These are phyloP conservation scores for Timema podura DNA, from an alignment of 2,888 invertebrate species.

Conservation along the genomic window DNA sequence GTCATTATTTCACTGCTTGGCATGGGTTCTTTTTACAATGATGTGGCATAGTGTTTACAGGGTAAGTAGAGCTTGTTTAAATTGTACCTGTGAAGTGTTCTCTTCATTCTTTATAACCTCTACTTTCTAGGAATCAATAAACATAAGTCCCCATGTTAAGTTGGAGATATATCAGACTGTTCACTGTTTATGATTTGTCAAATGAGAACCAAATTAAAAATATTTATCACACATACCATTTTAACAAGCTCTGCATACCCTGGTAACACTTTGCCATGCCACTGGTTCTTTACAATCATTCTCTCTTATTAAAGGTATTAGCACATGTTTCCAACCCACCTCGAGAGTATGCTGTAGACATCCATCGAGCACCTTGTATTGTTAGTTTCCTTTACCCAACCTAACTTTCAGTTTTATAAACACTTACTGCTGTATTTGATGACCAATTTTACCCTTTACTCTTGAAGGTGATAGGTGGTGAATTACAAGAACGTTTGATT, in stretches of 20 bases:
- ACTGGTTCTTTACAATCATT: constrained; percentile 23
- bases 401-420: constrained; percentile 32
- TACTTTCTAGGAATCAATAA: too few species aligned
- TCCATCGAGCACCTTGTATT: constrained; percentile 30
- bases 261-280: too few species aligned
- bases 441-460: constrained; percentile 75
- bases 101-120: too few species aligned
- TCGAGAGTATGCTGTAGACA: constrained; percentile 33
- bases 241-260: too few species aligned
- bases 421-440: constrained; percentile 34
- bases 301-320: constrained; percentile 31
- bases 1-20: constrained; percentile 33
- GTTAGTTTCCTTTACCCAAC: constrained; percentile 24
- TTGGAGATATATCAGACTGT: too few species aligned
- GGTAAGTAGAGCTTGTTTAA: too few species aligned
- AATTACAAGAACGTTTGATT: constrained; percentile 99
- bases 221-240: too few species aligned
- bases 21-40: constrained; percentile 28
- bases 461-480: constrained; percentile 99
- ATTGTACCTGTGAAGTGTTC: too few species aligned
- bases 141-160: too few species aligned
- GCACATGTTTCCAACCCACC: constrained; percentile 32
- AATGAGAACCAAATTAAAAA: too few species aligned
- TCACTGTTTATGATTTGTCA: too few species aligned
- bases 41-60: too few species aligned